A percentile compares a stretch with the other conserved stretches of the same genome.
phyloP scores from a whole-genome alignment of 2,113 vertebrate species.

The Pollachius pollachius region DNA sequence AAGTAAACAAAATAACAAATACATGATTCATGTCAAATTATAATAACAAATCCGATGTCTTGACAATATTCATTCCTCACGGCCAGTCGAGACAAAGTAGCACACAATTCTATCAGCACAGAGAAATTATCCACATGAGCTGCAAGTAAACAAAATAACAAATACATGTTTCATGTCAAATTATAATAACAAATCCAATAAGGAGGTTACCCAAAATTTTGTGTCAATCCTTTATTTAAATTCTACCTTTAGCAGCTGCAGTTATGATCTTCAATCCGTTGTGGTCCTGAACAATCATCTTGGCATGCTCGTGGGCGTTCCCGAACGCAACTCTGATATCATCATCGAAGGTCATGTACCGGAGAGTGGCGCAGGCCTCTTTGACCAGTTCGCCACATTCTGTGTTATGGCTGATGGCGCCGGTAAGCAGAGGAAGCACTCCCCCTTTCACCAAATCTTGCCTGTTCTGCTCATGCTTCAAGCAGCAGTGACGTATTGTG shows the following conservation, averaged over 20 bases:
- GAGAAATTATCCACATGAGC: constrained; percentile 73
- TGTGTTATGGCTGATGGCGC: constrained; percentile 65
- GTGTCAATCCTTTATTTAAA: neutral
- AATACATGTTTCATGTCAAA: neutral
- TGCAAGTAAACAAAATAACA: constrained; percentile 44
- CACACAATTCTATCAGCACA: constrained; percentile 87
- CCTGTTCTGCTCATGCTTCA: constrained; percentile 92
- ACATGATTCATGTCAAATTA: neutral
- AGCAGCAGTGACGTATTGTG: constrained; percentile 76
- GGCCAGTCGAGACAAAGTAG: constrained; percentile 83
- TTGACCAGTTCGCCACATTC: constrained; percentile 69
- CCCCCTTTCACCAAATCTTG: constrained; percentile 83
- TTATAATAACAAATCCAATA: neutral
- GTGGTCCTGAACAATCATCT: constrained; percentile 88
- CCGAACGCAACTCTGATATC: constrained; percentile 91
- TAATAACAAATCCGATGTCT: no score
- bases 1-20: constrained; percentile 1
- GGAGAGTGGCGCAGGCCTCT: constrained; percentile 76
- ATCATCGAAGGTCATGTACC: constrained; percentile 91
- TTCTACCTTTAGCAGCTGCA: constrained; percentile 85
- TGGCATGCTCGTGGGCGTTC: constrained; percentile 88
- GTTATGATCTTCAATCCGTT: constrained; percentile 84
- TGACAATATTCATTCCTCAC: constrained; percentile 97
- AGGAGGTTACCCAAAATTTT: neutral
- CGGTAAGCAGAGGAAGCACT: constrained; percentile 72